Base-by-base conservation (phyloP, 2,888 invertebrate species). In the Acanthosoma haemorrhoidale region DNA sequence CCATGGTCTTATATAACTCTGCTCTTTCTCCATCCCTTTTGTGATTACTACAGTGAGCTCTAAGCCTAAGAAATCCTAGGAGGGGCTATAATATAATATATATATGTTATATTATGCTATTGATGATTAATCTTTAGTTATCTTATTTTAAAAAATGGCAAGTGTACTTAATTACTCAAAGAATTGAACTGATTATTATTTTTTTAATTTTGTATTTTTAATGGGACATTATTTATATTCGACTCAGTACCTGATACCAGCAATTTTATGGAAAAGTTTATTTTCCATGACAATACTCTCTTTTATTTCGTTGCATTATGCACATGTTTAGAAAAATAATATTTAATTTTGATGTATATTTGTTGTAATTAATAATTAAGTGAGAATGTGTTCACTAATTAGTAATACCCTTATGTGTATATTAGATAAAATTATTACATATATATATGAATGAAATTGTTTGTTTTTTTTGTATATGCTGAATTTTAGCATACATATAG, bases 261-360 rank as follows among this genome's bases (percentile, higher is more conserved):
- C 51, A 51, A 51, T 51, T 25, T 25, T 5, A 25, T 51, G 51
- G 51, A 51, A 51, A 51, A 51, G 13, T 51, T 51, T 21, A 25
- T 51, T 51, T 51, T 51, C 51, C 51, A 51, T 51, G 51, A 51
- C 51, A 51, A 51, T 51, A 51, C 51, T 51, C 51, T 16, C 18
- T 41, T 25, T 25, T 51, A n/a, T 25, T 51, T 25, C 29, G 25
- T 25, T 51, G 13, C 29, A 51, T 51, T 25, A 25, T 25, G 21
- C n/a, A 51, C 13, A 25, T 51, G n/a, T 51, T 51, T 21, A 25
- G 29, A n/a, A 25, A 51, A 13, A 51, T n/a, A n/a, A n/a, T n/a
- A n/a, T n/a, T 51, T 25, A 51, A n/a, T 51, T 51, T 25, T 51
- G 29, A 51, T 6, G 3, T 51, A 3, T 51, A 51, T 51, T 51